Evolutionary conservation across 2,888 invertebrate species (phyloP).

Genomic region (Dryomyza anilis): DNA sequence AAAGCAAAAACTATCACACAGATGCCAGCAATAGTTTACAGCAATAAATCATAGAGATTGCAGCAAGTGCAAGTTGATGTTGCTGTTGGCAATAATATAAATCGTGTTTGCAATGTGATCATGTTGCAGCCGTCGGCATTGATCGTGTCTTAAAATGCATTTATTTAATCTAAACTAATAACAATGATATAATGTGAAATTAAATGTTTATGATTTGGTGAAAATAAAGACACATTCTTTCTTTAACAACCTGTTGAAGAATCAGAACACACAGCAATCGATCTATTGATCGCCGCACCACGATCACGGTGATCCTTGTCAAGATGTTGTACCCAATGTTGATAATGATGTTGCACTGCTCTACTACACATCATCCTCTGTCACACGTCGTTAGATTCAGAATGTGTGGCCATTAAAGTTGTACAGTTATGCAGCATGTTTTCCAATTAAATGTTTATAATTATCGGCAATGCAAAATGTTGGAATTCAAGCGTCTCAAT

Average conservation of each 20-base stretch:
- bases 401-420: not conserved
- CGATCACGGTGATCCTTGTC: too few relatives aligned
- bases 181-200: not conserved
- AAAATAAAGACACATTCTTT: too few relatives aligned
- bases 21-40: not conserved
- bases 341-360: too few relatives aligned
- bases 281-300: too few relatives aligned
- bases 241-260: too few relatives aligned
- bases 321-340: too few relatives aligned
- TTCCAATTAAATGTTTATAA: constrained; percentile 8
- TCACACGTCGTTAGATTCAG: not conserved
- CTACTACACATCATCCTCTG: not conserved
- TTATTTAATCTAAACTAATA: not conserved
- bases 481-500: too few relatives aligned
- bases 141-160: too few relatives aligned
- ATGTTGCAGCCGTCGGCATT: too few relatives aligned
- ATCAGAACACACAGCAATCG: too few relatives aligned
- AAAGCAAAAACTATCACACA: not conserved
- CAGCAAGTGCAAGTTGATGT: not conserved
- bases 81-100: not conserved
- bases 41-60: constrained; percentile 1
- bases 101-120: not conserved
- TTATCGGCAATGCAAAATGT: too few relatives aligned
- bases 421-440: not conserved
- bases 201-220: not conserved